A percentile compares a stretch with the other conserved stretches of the same genome.
Conservation (phyloP, 2,888 invertebrate genomes). For the Ecdyonurus torrentis region DNA sequence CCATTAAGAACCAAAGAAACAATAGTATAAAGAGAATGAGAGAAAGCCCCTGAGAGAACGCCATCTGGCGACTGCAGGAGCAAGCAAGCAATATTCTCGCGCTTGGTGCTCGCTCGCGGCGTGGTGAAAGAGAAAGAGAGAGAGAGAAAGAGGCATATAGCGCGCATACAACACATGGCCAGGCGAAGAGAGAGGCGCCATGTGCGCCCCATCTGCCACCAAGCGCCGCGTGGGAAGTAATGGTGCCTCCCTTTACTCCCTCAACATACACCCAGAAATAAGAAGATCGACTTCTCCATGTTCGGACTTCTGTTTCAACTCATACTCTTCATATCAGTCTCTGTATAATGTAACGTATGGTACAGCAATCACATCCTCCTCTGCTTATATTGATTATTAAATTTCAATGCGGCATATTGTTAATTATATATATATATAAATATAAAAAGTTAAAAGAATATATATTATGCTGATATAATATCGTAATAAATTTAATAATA, state of each 20-base stretch:
- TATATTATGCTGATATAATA: no score
- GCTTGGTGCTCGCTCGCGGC: not conserved
- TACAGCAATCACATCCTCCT: not conserved
- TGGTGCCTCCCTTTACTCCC: not conserved
- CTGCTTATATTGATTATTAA: no score
- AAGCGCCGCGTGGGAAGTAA: constrained; percentile 2
- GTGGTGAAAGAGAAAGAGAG: not conserved
- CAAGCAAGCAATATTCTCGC: not conserved
- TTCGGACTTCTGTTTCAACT: no score
- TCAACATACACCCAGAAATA: not conserved
- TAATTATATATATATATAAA: no score
- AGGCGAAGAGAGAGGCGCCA: not conserved
- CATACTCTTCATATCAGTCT: no score
- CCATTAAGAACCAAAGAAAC: no score
- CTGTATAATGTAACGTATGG: not conserved
- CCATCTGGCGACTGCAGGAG: not conserved
- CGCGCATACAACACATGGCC: constrained; percentile 1
- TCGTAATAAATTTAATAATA: no score
- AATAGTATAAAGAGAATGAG: no score
- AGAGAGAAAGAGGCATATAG: no score
- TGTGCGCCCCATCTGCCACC: not conserved
- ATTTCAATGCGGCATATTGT: no score
- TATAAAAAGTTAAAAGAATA: no score
- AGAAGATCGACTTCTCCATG: not conserved
- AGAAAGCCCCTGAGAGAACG: not conserved